These are phyloP conservation scores for Phrynocephalus guinanensis DNA, from an alignment of 2,797 vertebrate genomes.

Conservation along the genomic window DNA sequence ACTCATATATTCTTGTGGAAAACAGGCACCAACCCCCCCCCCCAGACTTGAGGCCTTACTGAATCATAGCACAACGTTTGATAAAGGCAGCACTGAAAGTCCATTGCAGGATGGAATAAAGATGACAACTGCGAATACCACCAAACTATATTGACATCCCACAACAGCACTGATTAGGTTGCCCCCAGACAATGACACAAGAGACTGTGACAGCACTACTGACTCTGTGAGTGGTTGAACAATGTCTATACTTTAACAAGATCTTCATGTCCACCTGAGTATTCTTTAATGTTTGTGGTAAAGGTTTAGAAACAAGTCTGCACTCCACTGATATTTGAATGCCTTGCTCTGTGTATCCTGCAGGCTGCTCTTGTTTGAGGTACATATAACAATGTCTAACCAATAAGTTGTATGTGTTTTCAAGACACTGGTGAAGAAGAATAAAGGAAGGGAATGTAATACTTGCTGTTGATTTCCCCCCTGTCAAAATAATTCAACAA, in stretches of 20 bases:
- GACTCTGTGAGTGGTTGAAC: slow-evolving; percentile 23
- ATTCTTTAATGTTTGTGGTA: slow-evolving; percentile 47
- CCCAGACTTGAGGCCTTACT: not conserved
- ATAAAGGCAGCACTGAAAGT: slow-evolving; percentile 5
- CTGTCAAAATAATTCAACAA: slow-evolving; percentile 18
- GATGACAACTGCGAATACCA: slow-evolving; percentile 1
- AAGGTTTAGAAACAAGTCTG: slow-evolving; percentile 45
- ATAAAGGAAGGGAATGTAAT: slow-evolving; percentile 69
- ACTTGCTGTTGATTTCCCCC: slow-evolving; percentile 37
- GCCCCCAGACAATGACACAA: not conserved
- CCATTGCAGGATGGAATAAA: slow-evolving; percentile 1
- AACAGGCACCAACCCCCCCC: not conserved
- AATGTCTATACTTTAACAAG: slow-evolving; percentile 7
- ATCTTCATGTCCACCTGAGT: slow-evolving; percentile 21
- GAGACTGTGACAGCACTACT: slow-evolving; percentile 47
- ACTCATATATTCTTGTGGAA: slow-evolving; percentile 28
- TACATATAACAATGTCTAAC: slow-evolving; percentile 77
- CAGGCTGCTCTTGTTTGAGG: slow-evolving; percentile 58
- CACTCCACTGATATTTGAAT: slow-evolving; percentile 60
- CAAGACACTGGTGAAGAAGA: slow-evolving; percentile 64
- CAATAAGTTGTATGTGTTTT: slow-evolving; percentile 79
- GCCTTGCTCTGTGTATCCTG: slow-evolving; percentile 65
- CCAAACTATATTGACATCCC: not conserved
- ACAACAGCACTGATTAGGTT: not conserved
- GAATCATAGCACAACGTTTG: slow-evolving; percentile 38